Conservation (phyloP, 1,140 invertebrate genomes). For the Hydropsyche tenuis region DNA sequence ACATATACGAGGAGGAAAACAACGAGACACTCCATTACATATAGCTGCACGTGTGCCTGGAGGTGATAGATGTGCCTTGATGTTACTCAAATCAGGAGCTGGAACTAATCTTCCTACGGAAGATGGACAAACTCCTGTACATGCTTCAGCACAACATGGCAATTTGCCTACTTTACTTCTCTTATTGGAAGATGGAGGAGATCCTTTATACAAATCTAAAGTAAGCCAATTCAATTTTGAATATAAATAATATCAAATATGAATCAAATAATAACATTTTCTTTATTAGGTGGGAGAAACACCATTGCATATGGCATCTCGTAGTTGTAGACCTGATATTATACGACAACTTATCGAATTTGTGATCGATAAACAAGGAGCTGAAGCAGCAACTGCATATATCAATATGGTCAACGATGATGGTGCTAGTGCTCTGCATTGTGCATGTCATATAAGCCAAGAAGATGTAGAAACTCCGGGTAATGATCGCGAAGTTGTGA, state of each 20-base stretch:
- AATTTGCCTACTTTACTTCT: constrained; percentile 85
- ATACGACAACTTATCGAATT: constrained; percentile 85
- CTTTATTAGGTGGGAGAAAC: constrained; percentile 88
- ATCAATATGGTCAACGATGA: constrained; percentile 86
- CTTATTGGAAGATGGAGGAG: constrained; percentile 88
- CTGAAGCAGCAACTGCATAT: constrained; percentile 74
- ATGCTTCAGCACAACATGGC: constrained; percentile 88
- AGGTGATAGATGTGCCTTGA: constrained; percentile 94
- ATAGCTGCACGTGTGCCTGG: constrained; percentile 92
- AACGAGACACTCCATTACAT: constrained; percentile 92
- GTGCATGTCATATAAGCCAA: constrained; percentile 80
- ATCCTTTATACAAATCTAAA: constrained; percentile 89
- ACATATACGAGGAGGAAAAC: constrained; percentile 88
- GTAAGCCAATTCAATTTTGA: constrained; percentile 59
- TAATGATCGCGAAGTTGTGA: constrained; percentile 90
- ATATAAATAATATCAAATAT: background rate
- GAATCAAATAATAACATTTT: constrained; percentile 21
- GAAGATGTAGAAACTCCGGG: constrained; percentile 74
- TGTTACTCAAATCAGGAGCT: constrained; percentile 97
- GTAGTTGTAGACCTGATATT: constrained; percentile 84
- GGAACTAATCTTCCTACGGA: constrained; percentile 91
- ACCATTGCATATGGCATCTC: constrained; percentile 88
- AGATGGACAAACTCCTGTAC: constrained; percentile 93
- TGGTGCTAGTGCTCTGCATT: constrained; percentile 93
- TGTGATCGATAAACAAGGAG: constrained; percentile 76